Percentiles rank a stretch among this genome's conserved stretches.
These are phyloP conservation scores for Thereva nobilitata DNA, from an alignment of 2,888 invertebrate genomes.

Conservation along the genomic window DNA sequence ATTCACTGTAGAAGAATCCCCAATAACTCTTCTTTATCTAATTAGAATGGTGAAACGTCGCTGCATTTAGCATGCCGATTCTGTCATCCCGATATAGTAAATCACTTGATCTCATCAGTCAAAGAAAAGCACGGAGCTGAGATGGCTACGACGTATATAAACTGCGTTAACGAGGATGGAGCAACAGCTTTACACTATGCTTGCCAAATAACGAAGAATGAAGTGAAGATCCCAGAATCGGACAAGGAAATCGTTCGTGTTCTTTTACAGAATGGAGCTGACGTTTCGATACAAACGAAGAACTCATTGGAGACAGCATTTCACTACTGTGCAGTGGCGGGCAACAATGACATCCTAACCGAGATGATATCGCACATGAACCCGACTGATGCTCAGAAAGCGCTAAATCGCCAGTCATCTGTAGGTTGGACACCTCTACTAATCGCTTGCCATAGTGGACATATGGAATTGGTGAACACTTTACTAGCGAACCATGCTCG, in stretches of 20 bases:
- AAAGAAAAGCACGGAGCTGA: constrained; percentile 75
- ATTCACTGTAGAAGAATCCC: not conserved
- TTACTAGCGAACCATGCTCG: constrained; percentile 92
- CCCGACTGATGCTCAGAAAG: constrained; percentile 87
- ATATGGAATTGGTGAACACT: constrained; percentile 89
- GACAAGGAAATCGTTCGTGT: constrained; percentile 87
- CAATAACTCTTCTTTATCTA: constrained; percentile 5
- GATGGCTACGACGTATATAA: constrained; percentile 82
- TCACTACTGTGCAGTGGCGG: constrained; percentile 92
- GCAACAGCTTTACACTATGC: constrained; percentile 94
- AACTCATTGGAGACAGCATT: constrained; percentile 91
- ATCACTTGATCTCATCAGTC: constrained; percentile 82
- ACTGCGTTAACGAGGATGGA: constrained; percentile 87
- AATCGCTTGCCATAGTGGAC: constrained; percentile 94
- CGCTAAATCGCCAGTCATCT: constrained; percentile 90
- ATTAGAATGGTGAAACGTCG: constrained; percentile 90
- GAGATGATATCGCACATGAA: constrained; percentile 94
- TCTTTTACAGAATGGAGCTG: constrained; percentile 88
- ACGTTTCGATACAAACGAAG: constrained; percentile 82
- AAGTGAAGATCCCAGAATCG: constrained; percentile 72
- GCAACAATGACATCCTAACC: constrained; percentile 91
- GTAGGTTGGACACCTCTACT: constrained; percentile 97
- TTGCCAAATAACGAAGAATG: constrained; percentile 83
- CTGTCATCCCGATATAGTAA: constrained; percentile 83
- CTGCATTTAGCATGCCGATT: constrained; percentile 91